Evolutionary conservation across 1,140 invertebrate genomes (phyloP), one percentile per base, ranked within the genome.

Genomic region (Aphelinus atriplicis): DNA sequence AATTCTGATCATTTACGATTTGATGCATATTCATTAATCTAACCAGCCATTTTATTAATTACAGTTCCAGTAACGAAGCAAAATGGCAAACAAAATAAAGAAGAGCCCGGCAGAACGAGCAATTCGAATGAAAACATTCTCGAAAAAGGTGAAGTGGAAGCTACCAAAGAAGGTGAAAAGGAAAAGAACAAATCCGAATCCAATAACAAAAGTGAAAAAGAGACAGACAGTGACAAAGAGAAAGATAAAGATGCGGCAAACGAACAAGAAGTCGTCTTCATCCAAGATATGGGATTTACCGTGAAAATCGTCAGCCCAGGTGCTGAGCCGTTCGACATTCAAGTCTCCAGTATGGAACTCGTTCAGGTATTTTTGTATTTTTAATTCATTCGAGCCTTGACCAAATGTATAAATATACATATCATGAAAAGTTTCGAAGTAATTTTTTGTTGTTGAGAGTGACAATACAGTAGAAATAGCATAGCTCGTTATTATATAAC

Each of bases 301-400:
- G 94, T 98, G 1, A 96, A 97, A 89, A 96, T 98, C 78, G 90
- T 94, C 55, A 94, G 95, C 77, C 96, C 96, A 7, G 95, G 95
- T 7, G 90, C 95, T 3, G 96, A 98, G 80, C 91, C 94, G 3
- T 94, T 98, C 85, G 96, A 98, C 82, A 95, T 98, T 82, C 96
- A 98, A 89, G 95, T 99, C 2, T 98, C 96, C 9, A 97, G 96
- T 83, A 97, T 98, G 94, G 98, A 99, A 86, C 88, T 99, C 56
- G 97, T 99, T 0, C 98, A 99, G 80, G 86, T 86, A 83, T 77
- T 10, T 26, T 26, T 26, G 26, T 26, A 26, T 26, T 26, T 26
- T 26, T 26, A 26, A 26, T 26, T 26, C 26, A 26, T 26, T 26
- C 26, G 26, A 26, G 26, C 26, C 26, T 26, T 26, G 26, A 26